Evolutionary conservation across 1,140 invertebrate species (phyloP).

Genomic region (Drosophila micromelanica): DNA sequence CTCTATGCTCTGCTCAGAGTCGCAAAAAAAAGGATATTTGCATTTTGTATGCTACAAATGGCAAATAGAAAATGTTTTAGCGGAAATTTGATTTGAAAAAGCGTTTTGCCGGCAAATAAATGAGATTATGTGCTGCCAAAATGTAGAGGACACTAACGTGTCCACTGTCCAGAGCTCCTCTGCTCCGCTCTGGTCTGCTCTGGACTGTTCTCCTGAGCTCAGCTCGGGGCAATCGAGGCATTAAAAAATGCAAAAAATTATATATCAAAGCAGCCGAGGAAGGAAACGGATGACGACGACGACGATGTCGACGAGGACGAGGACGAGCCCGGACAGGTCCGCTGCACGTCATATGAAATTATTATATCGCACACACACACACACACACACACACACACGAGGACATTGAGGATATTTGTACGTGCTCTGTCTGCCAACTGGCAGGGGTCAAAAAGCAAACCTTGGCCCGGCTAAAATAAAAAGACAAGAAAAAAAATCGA

Average conservation of each 20-base stretch:
- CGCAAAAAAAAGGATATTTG: constrained; percentile 29
- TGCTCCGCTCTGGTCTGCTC: background rate
- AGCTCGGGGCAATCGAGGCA: constrained; percentile 72
- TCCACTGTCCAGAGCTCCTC: constrained; percentile 4
- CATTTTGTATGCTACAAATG: constrained; percentile 56
- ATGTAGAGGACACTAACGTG: constrained; percentile 70
- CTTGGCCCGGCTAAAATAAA: constrained; percentile 64
- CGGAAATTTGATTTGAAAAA: constrained; percentile 83
- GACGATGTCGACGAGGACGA: background rate
- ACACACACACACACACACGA: constrained; percentile 11
- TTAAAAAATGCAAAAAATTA: constrained; percentile 81
- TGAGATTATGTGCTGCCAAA: constrained; percentile 82
- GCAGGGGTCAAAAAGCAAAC: constrained; percentile 38
- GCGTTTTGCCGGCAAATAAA: constrained; percentile 82
- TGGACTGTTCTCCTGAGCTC: constrained; percentile 1
- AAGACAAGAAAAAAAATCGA: constrained; percentile 66
- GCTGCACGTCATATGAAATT: constrained; percentile 78
- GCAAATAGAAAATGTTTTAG: constrained; percentile 80
- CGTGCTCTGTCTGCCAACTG: constrained; percentile 74
- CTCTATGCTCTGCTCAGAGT: background rate
- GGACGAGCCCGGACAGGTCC: constrained; percentile 21
- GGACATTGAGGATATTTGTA: constrained; percentile 74
- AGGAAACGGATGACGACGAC: constrained; percentile 31
- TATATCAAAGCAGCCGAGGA: constrained; percentile 75
- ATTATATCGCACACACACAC: constrained; percentile 67